These are phyloP conservation scores for Zootermopsis nevadensis DNA, from an alignment of 2,888 invertebrate genomes.

Conservation along the genomic window DNA sequence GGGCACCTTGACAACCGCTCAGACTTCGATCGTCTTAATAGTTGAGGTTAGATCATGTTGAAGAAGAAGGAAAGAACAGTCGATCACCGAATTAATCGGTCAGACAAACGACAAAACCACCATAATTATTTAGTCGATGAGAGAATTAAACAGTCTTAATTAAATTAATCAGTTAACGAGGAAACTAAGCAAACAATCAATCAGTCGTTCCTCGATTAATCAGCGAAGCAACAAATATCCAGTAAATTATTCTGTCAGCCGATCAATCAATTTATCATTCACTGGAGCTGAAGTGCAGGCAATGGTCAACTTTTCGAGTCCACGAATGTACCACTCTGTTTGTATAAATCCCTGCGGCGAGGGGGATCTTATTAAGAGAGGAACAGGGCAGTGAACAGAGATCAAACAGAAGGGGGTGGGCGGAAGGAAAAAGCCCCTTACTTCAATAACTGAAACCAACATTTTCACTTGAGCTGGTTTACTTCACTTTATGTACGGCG, in stretches of 20 bases:
- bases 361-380: conserved; percentile 33
- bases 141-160: no score
- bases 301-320: neutral
- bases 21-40: no score
- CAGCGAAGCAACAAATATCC: no score
- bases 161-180: no score
- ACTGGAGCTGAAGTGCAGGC: neutral
- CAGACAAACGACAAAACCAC: no score
- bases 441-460: conserved; percentile 26
- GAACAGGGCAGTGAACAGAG: conserved; percentile 24
- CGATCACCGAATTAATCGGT: no score
- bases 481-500: neutral
- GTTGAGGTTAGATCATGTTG: no score
- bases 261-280: neutral
- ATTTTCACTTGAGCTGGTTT: conserved; percentile 33
- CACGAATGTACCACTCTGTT: conserved; percentile 1
- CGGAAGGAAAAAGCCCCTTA: conserved; percentile 19
- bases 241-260: neutral
- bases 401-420: conserved; percentile 32
- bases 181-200: neutral
- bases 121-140: no score
- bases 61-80: no score
- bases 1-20: no score
- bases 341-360: conserved; percentile 20
- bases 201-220: neutral